Evolutionary conservation across 1,140 invertebrate genomes (phyloP), one percentile per base, ranked within the genome.

Genomic region (Gryllus bimaculatus): DNA sequence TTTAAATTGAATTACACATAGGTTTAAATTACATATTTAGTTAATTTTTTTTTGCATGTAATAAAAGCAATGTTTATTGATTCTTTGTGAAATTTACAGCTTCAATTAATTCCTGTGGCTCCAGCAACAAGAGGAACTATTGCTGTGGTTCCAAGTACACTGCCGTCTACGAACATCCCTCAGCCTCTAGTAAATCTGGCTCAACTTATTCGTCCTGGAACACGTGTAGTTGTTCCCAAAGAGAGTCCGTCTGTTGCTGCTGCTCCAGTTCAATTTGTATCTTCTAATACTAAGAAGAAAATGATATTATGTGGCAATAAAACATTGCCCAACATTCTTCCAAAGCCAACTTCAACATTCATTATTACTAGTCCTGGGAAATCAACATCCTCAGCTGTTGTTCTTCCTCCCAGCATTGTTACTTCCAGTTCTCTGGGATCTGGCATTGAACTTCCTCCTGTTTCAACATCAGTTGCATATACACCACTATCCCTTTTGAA

Each of bases 31-130:
- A 39, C 26, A 39, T 39, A 39, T 39, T 39, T 39, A 5, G 5
- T 39, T 39, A 5, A 1, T 39, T 39, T 2, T 39, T 39, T 39
- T 39, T 39, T 39, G 1, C 26, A 39, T 39, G 26, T 39, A 39
- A 39, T 39, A 39, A 39, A 39, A 39, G 26, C 26, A 39, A 5
- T 39, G 26, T 39, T 39, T 3, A 66, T 18, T 66, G 54, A 66
- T 66, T 2, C 10, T 66, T 10, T 66, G 54, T 66, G 54, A 39
- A 39, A 39, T 66, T 66, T 66, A 66, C 54, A 66, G 54, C 18
- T 77, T 15, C 76, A 77, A 47, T 49, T 77, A 48, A 48, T 48
- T 12, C 76, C 76, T n/a, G 47, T 77, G n/a, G 21, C 47, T n/a
- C 47, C 48, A 49, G 8, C 76, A n/a, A 49, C 15, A 47, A 15